These are phyloP conservation scores for Eupithecia abbreviata DNA, from an alignment of 2,888 invertebrate species.

Conservation along the genomic window DNA sequence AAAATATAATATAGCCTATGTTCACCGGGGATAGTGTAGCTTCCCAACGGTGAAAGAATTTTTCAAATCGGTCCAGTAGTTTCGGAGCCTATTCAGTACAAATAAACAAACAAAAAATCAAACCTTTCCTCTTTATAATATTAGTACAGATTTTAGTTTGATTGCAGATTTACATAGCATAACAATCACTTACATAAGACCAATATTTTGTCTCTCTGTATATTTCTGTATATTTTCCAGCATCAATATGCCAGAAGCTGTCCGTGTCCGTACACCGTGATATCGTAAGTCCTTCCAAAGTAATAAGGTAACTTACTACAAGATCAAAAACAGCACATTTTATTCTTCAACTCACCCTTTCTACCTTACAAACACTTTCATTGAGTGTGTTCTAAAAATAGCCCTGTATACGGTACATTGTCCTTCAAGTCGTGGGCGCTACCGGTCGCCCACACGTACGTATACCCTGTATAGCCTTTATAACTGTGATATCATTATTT, in stretches of 20 bases:
- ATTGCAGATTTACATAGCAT: no score
- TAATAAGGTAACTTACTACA: neutral
- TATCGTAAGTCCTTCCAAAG: neutral
- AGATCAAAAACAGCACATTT: slow-evolving; percentile 24
- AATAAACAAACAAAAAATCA: no score
- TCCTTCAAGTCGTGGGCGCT: slow-evolving; percentile 77
- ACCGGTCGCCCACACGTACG: slow-evolving; percentile 70
- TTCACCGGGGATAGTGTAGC: no score
- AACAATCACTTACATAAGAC: no score
- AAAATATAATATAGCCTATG: no score
- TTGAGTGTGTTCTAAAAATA: slow-evolving; percentile 29
- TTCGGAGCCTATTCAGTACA: no score
- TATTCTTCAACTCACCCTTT: slow-evolving; percentile 43
- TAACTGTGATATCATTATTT: neutral
- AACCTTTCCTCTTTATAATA: no score
- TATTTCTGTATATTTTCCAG: neutral
- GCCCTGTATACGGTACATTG: slow-evolving; percentile 78
- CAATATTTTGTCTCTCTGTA: neutral
- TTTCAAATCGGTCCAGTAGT: no score
- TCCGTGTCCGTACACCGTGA: no score
- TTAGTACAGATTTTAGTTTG: no score
- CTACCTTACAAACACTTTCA: slow-evolving; percentile 50
- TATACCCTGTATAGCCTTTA: neutral
- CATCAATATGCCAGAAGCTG: neutral
- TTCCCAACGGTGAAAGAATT: no score